phyloP scores from a whole-genome alignment of 2,888 invertebrate species.

The Eueremaeus valkanovi region DNA sequence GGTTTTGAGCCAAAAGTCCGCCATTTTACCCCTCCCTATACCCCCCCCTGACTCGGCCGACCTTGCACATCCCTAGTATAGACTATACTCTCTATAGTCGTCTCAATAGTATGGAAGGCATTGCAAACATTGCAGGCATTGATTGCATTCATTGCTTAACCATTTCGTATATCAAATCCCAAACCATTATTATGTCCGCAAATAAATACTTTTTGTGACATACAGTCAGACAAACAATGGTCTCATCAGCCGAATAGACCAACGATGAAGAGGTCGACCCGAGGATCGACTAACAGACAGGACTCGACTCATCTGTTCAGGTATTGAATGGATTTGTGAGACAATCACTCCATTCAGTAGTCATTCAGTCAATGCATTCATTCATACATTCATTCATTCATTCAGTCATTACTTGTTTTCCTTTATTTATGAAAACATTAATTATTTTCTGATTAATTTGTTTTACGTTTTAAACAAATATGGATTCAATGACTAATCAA shows the following conservation, averaged over 20 bases:
- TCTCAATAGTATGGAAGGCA: neutral
- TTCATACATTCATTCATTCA: too few relatives aligned
- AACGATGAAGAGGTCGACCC: slow-evolving; percentile 7
- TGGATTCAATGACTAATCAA: neutral
- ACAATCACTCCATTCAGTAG: too few relatives aligned
- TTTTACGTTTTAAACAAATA: neutral
- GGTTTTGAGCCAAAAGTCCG: too few relatives aligned
- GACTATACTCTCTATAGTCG: too few relatives aligned
- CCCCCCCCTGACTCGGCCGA: too few relatives aligned
- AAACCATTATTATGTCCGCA: neutral
- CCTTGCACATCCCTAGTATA: too few relatives aligned
- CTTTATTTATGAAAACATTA: too few relatives aligned
- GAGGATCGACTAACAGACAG: neutral
- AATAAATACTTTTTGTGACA: neutral
- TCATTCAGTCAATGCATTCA: too few relatives aligned
- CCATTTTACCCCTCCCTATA: too few relatives aligned
- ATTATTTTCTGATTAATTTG: neutral
- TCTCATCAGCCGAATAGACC: neutral
- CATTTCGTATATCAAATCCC: neutral
- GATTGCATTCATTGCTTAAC: neutral
- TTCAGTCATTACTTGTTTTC: neutral
- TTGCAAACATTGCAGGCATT: neutral
- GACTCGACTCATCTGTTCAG: neutral
- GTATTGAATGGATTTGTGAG: neutral
- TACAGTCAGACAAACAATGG: neutral